Evolutionary conservation across 2,797 vertebrate species (phyloP).

Genomic region (Muscicapa comitata): DNA sequence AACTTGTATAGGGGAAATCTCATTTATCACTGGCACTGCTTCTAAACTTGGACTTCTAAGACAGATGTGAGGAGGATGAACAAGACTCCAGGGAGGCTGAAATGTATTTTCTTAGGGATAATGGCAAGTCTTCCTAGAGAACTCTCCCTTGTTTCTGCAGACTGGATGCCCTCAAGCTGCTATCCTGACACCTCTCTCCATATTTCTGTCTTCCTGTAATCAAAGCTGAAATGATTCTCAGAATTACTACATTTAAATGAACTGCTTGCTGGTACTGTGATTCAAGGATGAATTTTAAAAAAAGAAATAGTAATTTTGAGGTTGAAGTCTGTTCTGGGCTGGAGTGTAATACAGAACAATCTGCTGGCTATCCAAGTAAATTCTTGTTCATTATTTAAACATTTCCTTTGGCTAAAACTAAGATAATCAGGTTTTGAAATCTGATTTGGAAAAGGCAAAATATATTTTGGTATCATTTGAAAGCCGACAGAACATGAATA

Average conservation of each 20-base stretch:
- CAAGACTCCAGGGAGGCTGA: constrained; percentile 21
- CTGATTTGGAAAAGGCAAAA: not conserved
- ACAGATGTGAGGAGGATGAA: constrained; percentile 21
- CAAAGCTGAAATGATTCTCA: constrained; percentile 8
- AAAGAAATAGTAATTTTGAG: not conserved
- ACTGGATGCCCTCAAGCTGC: constrained; percentile 13
- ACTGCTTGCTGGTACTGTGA: not conserved
- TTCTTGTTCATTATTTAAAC: not conserved
- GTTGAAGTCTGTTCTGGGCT: not conserved
- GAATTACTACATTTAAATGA: constrained; percentile 27
- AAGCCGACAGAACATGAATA: not conserved
- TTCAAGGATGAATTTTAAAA: not conserved
- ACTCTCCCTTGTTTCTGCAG: not conserved
- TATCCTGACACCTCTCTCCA: not conserved
- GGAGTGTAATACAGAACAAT: not conserved
- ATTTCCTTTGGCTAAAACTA: not conserved
- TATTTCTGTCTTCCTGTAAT: constrained; percentile 37
- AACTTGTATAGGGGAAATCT: not conserved
- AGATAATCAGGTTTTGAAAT: not conserved
- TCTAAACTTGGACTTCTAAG: constrained; percentile 28
- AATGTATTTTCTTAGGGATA: constrained; percentile 37
- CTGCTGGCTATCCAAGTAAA: not conserved
- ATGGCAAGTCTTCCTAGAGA: constrained; percentile 13
- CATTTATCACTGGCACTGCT: not conserved
- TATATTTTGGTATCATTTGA: not conserved